phyloP scores from a whole-genome alignment of 92 coral and sea anemone genomes.

The Plumapathes pennacea region DNA sequence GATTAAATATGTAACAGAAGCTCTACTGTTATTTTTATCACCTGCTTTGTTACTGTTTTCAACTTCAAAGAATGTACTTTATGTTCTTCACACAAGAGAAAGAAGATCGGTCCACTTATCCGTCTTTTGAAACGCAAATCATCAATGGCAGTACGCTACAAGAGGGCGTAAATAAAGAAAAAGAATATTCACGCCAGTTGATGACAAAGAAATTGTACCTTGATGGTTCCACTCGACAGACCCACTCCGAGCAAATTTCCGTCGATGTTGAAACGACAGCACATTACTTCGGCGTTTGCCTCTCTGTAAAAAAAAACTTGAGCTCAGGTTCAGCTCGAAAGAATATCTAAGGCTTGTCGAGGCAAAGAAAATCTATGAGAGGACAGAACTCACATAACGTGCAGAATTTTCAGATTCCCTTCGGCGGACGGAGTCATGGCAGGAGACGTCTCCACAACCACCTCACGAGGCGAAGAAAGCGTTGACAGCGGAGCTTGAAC shows the following conservation, averaged over 20 bases:
- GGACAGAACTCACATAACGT: constrained; percentile 51
- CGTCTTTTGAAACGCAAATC: not conserved
- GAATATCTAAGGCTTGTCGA: no score
- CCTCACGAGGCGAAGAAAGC: constrained; percentile 68
- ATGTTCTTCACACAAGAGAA: no score
- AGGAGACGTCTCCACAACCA: constrained; percentile 19
- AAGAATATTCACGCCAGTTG: not conserved
- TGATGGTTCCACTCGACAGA: constrained; percentile 79
- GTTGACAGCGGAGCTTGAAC: constrained; percentile 86
- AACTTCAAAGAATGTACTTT: no score
- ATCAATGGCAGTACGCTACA: not conserved
- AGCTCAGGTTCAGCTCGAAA: not conserved
- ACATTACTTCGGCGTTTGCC: constrained; percentile 91
- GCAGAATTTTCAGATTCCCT: constrained; percentile 70
- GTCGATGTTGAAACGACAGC: constrained; percentile 91
- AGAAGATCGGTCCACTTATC: no score
- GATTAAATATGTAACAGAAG: not conserved
- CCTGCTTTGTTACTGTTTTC: no score
- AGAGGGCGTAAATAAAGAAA: no score
- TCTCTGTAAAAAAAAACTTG: constrained; percentile 52
- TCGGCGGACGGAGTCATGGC: constrained; percentile 70
- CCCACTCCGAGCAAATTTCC: constrained; percentile 92
- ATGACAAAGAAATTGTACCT: constrained; percentile 57
- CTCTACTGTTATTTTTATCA: no score
- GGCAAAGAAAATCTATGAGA: not conserved